Conservation (phyloP, 2,888 invertebrate genomes). For the Agrotis exclamationis region DNA sequence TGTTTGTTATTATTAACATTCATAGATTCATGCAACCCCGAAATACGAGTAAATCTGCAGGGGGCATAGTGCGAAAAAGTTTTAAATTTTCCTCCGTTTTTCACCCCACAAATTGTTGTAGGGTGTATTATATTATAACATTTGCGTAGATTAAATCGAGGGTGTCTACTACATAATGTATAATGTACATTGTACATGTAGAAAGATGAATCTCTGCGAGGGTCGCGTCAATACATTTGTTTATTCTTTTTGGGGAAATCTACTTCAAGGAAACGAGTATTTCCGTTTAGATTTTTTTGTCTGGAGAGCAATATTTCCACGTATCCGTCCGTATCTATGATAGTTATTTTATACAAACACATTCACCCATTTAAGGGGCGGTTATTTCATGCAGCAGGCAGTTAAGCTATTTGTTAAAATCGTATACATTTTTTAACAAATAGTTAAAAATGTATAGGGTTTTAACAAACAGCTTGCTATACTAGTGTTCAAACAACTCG, state of each 20-base stretch:
- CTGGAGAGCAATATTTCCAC: slow-evolving; percentile 24
- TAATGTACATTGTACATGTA: slow-evolving; percentile 44
- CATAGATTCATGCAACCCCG: background rate
- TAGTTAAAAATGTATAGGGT: too few relatives aligned
- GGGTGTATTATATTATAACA: slow-evolving; percentile 61
- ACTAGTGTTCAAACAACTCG: too few relatives aligned
- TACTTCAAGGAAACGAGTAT: slow-evolving; percentile 30
- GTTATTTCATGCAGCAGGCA: too few relatives aligned
- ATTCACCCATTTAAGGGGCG: background rate
- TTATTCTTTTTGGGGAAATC: slow-evolving; percentile 51
- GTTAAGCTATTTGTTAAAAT: too few relatives aligned
- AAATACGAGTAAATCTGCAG: slow-evolving; percentile 16
- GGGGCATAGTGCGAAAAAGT: slow-evolving; percentile 44
- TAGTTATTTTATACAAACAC: slow-evolving; percentile 14
- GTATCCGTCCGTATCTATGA: slow-evolving; percentile 12
- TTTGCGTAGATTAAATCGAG: slow-evolving; percentile 59
- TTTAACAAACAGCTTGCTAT: too few relatives aligned
- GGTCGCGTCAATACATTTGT: slow-evolving; percentile 57
- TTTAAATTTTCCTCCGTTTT: slow-evolving; percentile 39
- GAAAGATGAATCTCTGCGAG: slow-evolving; percentile 56
- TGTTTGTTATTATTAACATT: slow-evolving; percentile 39
- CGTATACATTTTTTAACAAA: too few relatives aligned
- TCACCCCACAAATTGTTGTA: slow-evolving; percentile 51
- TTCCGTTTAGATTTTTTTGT: slow-evolving; percentile 30
- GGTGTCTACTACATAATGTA: slow-evolving; percentile 51